Evolutionary conservation across 2,888 invertebrate species (phyloP).

Genomic region (Lamellibrachia columna): DNA sequence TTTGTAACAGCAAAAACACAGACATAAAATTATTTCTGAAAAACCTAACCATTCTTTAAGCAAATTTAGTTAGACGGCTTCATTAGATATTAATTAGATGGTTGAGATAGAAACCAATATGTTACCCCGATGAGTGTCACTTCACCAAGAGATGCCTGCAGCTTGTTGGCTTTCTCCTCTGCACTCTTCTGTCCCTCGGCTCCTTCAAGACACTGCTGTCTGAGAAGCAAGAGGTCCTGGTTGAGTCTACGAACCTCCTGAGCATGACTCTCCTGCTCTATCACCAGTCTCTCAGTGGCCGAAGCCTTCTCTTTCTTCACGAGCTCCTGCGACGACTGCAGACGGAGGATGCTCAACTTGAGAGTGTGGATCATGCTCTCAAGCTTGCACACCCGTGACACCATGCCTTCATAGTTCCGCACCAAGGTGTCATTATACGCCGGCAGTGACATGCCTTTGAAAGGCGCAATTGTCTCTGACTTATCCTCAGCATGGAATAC

Average conservation of each 20-base stretch:
- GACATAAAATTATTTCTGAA: neutral
- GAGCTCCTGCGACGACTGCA: conserved; percentile 52
- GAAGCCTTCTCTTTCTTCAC: conserved; percentile 46
- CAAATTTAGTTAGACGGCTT: neutral
- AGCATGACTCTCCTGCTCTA: conserved; percentile 50
- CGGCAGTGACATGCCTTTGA: neutral
- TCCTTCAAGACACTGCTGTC: conserved; percentile 49
- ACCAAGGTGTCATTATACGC: neutral
- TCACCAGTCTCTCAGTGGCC: conserved; percentile 47
- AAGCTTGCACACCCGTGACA: conserved; percentile 51
- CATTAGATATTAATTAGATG: neutral
- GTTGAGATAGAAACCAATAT: neutral
- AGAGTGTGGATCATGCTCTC: conserved; percentile 58
- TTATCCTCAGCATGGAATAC: neutral
- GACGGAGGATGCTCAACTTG: conserved; percentile 51
- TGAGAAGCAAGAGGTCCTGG: conserved; percentile 46
- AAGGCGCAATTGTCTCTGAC: conserved; percentile 24
- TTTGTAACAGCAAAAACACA: neutral
- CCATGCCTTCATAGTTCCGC: conserved; percentile 35
- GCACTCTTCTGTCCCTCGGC: conserved; percentile 44
- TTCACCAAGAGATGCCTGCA: conserved; percentile 51
- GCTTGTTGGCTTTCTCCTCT: conserved; percentile 48
- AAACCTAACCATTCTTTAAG: neutral
- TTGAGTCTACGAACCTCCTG: conserved; percentile 50
- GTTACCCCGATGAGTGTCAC: conserved; percentile 50